These are phyloP conservation scores for Urosaurus nigricauda DNA, from an alignment of 2,797 vertebrate species.

Conservation along the genomic window DNA sequence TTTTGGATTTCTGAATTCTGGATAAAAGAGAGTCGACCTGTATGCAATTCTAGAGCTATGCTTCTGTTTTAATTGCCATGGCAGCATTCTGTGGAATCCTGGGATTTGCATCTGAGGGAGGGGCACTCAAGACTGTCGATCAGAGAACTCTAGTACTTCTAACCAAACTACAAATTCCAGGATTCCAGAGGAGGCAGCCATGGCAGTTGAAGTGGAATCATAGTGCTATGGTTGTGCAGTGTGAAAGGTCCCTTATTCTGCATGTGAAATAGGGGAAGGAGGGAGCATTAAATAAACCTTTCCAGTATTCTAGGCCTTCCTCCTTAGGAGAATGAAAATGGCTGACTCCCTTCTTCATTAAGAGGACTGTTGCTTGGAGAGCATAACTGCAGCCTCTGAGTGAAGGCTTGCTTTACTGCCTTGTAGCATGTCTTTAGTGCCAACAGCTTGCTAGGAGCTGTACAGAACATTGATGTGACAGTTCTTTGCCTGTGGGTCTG, in stretches of 20 bases:
- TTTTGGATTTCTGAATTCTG: too few relatives aligned
- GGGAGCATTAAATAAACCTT: neutral
- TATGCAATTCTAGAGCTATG: too few relatives aligned
- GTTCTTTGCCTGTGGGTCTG: constrained; percentile 33
- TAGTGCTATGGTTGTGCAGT: neutral
- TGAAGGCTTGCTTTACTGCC: constrained; percentile 31
- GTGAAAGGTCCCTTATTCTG: neutral
- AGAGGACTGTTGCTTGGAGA: neutral
- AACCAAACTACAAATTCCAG: too few relatives aligned
- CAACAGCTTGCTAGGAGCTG: constrained; percentile 29
- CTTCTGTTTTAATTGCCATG: too few relatives aligned
- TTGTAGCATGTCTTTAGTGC: constrained; percentile 22
- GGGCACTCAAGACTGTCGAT: too few relatives aligned
- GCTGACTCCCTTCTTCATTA: neutral
- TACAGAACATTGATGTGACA: constrained; percentile 33
- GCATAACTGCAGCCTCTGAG: neutral
- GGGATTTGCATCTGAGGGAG: too few relatives aligned
- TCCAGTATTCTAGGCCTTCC: neutral
- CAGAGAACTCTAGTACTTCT: too few relatives aligned
- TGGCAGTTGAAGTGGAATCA: too few relatives aligned
- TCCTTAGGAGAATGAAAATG: neutral
- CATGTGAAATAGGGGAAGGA: neutral
- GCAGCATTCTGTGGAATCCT: too few relatives aligned
- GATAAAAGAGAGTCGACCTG: too few relatives aligned
- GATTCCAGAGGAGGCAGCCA: too few relatives aligned